Conservation (phyloP, 2,113 vertebrate genomes). For the Pangasianodon hypophthalmus region DNA sequence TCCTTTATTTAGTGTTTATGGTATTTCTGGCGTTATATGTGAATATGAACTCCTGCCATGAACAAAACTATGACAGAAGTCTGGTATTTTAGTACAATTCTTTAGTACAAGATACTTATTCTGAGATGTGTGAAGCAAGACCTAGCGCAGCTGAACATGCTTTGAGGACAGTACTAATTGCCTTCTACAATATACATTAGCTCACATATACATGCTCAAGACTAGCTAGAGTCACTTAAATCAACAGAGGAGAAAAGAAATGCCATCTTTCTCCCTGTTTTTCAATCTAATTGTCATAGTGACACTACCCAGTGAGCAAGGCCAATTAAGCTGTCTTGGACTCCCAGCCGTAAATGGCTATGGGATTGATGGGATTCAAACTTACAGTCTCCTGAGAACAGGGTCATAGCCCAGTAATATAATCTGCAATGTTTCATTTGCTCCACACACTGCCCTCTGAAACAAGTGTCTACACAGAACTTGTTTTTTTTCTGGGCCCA, state of each 20-base stretch:
- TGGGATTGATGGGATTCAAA: neutral
- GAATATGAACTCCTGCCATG: neutral
- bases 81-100: neutral
- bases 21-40: neutral
- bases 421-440: conserved; percentile 35
- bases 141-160: neutral
- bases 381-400: neutral
- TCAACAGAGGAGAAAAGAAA: too few species aligned
- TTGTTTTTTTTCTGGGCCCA: conserved; percentile 64
- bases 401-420: neutral
- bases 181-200: neutral
- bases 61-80: neutral
- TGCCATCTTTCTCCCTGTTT: neutral
- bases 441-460: conserved; percentile 49
- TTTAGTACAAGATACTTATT: neutral
- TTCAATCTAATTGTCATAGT: neutral
- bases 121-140: neutral
- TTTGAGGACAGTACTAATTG: neutral
- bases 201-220: neutral
- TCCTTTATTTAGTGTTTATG: conserved; percentile 40
- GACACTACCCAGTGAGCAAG: neutral
- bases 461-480: conserved; percentile 48
- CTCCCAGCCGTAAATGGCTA: neutral
- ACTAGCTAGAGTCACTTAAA: neutral
- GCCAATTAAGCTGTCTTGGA: neutral